Percentiles rank a stretch among this genome's conserved stretches.
phyloP scores from a whole-genome alignment of 2,113 vertebrate genomes.

The Nannospalax galili region DNA sequence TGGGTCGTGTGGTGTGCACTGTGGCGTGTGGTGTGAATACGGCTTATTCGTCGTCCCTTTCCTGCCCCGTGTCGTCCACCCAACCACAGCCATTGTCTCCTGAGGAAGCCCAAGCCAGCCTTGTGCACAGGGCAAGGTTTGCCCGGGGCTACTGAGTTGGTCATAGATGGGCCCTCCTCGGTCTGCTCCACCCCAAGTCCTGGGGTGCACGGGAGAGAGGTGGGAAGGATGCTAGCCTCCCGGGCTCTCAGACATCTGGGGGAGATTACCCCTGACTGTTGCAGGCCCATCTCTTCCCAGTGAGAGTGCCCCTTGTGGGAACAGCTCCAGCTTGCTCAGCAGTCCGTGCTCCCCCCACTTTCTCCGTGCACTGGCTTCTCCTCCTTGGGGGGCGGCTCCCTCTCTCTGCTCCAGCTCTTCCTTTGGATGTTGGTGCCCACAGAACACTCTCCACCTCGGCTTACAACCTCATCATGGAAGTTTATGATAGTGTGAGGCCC shows the following conservation, averaged over 20 bases:
- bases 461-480: neutral
- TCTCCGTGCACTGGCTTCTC: too few relatives aligned
- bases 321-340: neutral
- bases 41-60: too few relatives aligned
- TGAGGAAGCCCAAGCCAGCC: neutral
- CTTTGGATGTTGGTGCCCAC: neutral
- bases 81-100: neutral
- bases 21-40: too few relatives aligned
- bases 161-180: neutral
- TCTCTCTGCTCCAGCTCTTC: neutral
- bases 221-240: neutral
- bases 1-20: too few relatives aligned
- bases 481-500: neutral
- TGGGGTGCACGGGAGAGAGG: neutral
- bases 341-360: neutral
- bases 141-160: accelerated
- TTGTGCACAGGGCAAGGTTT: neutral
- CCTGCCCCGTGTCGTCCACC: neutral
- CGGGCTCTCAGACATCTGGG: neutral
- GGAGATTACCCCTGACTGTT: neutral
- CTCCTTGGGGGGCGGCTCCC: slow-evolving; percentile 40
- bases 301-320: neutral
- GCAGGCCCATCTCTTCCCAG: neutral
- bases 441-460: neutral
- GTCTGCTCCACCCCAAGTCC: too few relatives aligned